Conservation (phyloP, 2,888 invertebrate species). For the Polyommatus icarus region DNA sequence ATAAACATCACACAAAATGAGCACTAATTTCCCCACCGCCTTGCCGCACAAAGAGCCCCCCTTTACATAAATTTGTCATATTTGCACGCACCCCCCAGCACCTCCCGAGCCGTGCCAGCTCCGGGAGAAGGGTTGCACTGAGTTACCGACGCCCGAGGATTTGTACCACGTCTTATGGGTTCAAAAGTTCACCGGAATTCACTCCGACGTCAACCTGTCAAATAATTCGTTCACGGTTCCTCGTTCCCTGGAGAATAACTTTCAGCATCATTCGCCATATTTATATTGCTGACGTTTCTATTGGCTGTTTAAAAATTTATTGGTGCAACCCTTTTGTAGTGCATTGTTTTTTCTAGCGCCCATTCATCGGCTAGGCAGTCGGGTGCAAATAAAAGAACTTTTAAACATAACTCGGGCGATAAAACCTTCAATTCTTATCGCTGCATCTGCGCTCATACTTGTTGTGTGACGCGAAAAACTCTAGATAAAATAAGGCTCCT, state of each 20-base stretch:
- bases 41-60: constrained; percentile 55
- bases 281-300: neutral
- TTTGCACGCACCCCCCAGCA: constrained; percentile 62
- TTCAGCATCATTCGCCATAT: neutral
- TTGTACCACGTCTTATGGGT: constrained; percentile 28
- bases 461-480: constrained; percentile 29
- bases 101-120: constrained; percentile 56
- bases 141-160: constrained; percentile 38
- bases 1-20: constrained; percentile 74
- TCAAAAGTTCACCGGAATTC: constrained; percentile 11
- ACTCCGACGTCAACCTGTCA: neutral
- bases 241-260: neutral
- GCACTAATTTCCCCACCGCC: constrained; percentile 68
- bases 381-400: constrained; percentile 3
- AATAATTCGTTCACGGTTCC: neutral
- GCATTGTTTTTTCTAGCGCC: neutral
- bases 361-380: neutral
- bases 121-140: constrained; percentile 48
- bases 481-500: constrained; percentile 23
- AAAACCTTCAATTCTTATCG: constrained; percentile 30
- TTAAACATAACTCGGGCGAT: constrained; percentile 10
- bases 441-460: constrained; percentile 29
- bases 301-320: neutral
- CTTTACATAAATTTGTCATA: constrained; percentile 79
- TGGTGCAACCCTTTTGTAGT: neutral